A percentile compares a stretch with the other conserved stretches of the same genome.
phyloP scores from a whole-genome alignment of 2,888 invertebrate genomes.

The Gari tellinella region DNA sequence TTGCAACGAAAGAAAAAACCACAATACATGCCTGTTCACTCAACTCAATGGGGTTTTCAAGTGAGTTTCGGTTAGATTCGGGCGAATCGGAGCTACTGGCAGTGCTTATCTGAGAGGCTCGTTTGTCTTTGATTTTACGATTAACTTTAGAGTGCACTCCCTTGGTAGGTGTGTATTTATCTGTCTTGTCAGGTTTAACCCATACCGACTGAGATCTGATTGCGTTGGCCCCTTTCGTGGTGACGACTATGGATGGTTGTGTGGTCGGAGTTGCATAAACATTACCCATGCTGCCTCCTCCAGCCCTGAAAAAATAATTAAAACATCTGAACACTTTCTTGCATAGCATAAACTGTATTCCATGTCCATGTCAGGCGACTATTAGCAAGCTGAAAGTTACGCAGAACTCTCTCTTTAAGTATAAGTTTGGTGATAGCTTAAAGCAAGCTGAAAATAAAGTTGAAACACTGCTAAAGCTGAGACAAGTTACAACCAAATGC shows the following conservation, averaged over 20 bases:
- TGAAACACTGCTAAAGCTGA: no score
- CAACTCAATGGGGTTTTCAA: constrained; percentile 79
- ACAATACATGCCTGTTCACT: constrained; percentile 90
- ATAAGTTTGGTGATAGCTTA: no score
- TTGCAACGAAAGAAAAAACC: constrained; percentile 49
- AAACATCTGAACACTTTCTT: no score
- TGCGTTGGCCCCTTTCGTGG: constrained; percentile 12
- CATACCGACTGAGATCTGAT: constrained; percentile 71
- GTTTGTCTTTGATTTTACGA: constrained; percentile 59
- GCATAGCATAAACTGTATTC: no score
- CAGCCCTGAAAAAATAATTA: constrained; percentile 26
- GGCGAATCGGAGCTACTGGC: constrained; percentile 49
- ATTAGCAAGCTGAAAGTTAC: no score
- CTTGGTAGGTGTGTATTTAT: constrained; percentile 18
- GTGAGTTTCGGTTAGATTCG: constrained; percentile 71
- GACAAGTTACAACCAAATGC: no score
- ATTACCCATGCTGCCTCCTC: constrained; percentile 35
- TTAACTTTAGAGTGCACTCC: constrained; percentile 57
- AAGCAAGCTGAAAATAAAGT: no score
- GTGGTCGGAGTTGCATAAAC: constrained; percentile 25
- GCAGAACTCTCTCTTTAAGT: no score
- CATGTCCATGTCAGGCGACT: no score
- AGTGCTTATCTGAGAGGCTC: constrained; percentile 69
- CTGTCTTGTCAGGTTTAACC: constrained; percentile 67
- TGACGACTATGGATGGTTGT: neutral